These are phyloP conservation scores for Lepilemur septentrionalis DNA, from an alignment of 2,797 vertebrate species.

Conservation along the genomic window DNA sequence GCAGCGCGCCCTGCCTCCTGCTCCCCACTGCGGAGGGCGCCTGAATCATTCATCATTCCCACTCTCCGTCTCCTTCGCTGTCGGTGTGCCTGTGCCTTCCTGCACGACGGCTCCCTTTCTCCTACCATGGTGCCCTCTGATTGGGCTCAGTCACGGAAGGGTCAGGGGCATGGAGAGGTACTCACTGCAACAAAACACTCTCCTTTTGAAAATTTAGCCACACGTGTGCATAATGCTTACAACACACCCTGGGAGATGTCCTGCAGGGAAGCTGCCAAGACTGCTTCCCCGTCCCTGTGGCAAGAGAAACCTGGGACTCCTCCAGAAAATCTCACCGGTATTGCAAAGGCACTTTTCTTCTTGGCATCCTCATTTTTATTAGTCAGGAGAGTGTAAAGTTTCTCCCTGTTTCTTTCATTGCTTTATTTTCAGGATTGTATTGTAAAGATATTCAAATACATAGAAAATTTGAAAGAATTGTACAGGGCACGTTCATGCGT, in stretches of 20 bases:
- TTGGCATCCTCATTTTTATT: not conserved
- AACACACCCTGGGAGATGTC: not conserved
- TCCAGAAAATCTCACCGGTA: not conserved
- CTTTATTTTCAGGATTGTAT: not conserved
- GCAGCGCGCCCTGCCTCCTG: not conserved
- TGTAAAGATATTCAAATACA: not conserved
- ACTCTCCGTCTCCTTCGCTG: not conserved
- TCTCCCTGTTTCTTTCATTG: not conserved
- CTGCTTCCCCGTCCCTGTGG: too few species aligned
- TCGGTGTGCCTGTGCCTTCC: not conserved
- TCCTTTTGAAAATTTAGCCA: not conserved
- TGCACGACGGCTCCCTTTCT: not conserved
- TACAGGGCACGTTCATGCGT: rapidly evolving
- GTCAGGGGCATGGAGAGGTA: not conserved
- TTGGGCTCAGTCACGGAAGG: not conserved
- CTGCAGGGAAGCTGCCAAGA: not conserved
- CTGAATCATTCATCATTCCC: rapidly evolving
- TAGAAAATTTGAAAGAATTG: not conserved
- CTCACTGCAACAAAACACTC: too few species aligned
- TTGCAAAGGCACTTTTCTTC: too few species aligned
- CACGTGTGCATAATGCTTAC: not conserved
- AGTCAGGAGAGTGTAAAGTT: not conserved
- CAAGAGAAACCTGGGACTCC: not conserved
- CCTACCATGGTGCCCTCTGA: not conserved
- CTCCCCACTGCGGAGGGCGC: rapidly evolving